Evolutionary conservation across 2,113 vertebrate species (phyloP).

Genomic region (Motacilla alba): DNA sequence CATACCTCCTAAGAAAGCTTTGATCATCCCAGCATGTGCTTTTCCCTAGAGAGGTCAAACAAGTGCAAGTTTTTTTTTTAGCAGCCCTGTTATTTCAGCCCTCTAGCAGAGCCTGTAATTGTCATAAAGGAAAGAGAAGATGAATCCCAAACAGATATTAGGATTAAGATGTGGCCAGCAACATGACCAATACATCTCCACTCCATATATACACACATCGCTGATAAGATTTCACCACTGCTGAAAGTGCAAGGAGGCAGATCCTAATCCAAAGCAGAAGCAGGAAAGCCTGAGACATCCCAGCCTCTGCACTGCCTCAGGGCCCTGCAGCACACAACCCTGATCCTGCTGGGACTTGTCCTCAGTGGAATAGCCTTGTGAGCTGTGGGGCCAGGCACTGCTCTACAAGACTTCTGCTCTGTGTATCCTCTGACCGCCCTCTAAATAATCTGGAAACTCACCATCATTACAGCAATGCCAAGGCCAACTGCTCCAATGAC

Average conservation of each 20-base stretch:
- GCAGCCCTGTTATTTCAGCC: not conserved
- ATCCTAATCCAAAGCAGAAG: not conserved
- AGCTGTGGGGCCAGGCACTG: not conserved
- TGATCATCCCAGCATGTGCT: not conserved
- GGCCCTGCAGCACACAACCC: not conserved
- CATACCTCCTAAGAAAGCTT: not conserved
- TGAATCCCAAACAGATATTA: not conserved
- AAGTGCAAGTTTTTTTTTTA: not conserved
- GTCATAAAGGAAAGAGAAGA: not conserved
- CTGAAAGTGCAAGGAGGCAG: not conserved
- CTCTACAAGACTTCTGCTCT: not conserved
- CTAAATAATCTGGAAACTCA: conserved; percentile 55
- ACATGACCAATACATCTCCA: not conserved
- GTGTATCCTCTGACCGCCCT: not conserved
- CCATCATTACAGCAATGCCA: conserved; percentile 86
- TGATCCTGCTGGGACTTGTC: not conserved
- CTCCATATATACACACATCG: too few relatives aligned
- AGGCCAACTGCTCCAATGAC: conserved; percentile 88
- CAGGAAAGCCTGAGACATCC: not conserved
- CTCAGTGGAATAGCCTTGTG: not conserved
- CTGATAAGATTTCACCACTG: not conserved
- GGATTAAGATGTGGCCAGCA: not conserved
- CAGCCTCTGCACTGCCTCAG: not conserved
- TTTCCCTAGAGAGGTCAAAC: not conserved
- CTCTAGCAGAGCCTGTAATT: not conserved